These are phyloP conservation scores for Dicrostonyx torquatus DNA, from an alignment of 2,797 vertebrate genomes.

Conservation along the genomic window DNA sequence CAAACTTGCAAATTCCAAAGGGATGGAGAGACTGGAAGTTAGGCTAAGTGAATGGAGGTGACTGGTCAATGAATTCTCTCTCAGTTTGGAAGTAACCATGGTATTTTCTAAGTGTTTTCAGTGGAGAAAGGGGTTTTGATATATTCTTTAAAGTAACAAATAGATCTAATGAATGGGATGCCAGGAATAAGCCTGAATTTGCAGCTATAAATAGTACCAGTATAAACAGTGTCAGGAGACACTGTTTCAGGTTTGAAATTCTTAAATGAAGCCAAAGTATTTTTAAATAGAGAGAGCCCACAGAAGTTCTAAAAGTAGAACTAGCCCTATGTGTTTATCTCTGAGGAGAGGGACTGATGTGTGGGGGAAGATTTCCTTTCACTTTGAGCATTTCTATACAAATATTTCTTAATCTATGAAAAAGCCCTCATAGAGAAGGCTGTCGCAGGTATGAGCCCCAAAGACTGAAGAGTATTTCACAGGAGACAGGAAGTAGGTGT, in stretches of 20 bases:
- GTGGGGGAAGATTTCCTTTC: background rate
- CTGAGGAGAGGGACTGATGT: background rate
- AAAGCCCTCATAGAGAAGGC: background rate
- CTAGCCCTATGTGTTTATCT: background rate
- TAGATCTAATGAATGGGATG: background rate
- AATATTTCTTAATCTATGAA: background rate
- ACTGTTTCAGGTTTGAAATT: background rate
- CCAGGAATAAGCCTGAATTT: background rate
- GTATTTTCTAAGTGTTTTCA: background rate
- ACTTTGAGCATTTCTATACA: background rate
- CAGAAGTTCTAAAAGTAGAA: constrained; percentile 35
- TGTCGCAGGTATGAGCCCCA: background rate
- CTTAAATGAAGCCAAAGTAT: background rate
- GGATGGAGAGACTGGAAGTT: background rate
- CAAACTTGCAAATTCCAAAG: constrained; percentile 30
- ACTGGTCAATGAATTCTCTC: background rate
- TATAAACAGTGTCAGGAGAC: background rate
- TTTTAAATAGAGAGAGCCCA: background rate
- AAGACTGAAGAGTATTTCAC: background rate
- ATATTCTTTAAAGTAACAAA: background rate
- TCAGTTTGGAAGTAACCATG: background rate
- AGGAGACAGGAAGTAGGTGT: background rate
- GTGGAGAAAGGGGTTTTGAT: background rate
- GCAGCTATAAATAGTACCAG: background rate
- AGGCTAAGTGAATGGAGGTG: background rate